Evolutionary conservation across 1,140 invertebrate species (phyloP).

Genomic region (Dreissena polymorpha): DNA sequence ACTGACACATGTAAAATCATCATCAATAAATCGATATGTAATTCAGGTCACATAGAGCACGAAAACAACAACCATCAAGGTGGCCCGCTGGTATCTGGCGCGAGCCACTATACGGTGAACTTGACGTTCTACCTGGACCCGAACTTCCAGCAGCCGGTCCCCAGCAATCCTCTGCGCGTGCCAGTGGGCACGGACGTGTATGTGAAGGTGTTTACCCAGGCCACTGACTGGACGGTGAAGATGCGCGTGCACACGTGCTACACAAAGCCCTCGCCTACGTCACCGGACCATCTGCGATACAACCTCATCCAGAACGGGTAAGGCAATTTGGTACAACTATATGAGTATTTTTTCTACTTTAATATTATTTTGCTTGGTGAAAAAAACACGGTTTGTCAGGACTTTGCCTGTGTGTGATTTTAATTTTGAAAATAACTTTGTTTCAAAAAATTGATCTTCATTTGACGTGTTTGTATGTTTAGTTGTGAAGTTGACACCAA

Average conservation of each 20-base stretch:
- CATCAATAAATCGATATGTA: too few relatives aligned
- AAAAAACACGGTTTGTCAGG: neutral
- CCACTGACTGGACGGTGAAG: slow-evolving; percentile 24
- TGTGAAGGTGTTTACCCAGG: slow-evolving; percentile 46
- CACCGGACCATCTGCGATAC: slow-evolving; percentile 16
- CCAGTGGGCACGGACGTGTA: slow-evolving; percentile 50
- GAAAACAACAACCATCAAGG: neutral
- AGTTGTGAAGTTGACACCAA: slow-evolving; percentile 49
- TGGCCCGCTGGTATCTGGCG: neutral
- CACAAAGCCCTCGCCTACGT: slow-evolving; percentile 9
- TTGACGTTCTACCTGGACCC: slow-evolving; percentile 34
- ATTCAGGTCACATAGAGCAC: slow-evolving; percentile 7
- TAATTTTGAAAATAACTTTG: neutral
- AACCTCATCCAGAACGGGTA: slow-evolving; percentile 56
- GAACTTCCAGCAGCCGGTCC: slow-evolving; percentile 26
- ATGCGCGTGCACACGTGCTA: slow-evolving; percentile 53
- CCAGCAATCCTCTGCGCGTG: slow-evolving; percentile 21
- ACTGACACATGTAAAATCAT: too few relatives aligned
- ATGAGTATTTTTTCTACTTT: neutral
- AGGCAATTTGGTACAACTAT: neutral
- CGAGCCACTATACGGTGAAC: slow-evolving; percentile 26
- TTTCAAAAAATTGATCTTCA: neutral
- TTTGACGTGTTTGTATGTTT: neutral
- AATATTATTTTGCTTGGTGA: neutral
- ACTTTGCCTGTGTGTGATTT: neutral